Conservation (phyloP, 2,113 vertebrate species). For the Pipra filicauda region DNA sequence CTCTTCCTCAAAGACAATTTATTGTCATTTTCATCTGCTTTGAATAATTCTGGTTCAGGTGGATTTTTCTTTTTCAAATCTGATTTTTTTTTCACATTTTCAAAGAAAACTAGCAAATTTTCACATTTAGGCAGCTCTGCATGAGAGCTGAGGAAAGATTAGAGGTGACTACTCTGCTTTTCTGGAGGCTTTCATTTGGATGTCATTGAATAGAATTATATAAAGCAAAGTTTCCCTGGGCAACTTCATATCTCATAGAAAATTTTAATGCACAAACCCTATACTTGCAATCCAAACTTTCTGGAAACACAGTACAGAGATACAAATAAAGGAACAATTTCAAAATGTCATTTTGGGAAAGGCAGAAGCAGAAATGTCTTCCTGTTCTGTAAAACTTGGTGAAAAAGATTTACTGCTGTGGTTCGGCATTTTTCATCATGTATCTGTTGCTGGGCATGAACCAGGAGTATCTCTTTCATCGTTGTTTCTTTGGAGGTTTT, state of each 20-base stretch:
- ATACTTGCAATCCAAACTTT: not conserved
- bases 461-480: not conserved
- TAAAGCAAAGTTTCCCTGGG: not conserved
- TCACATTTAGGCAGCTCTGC: not conserved
- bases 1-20: not conserved
- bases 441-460: not conserved
- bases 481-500: not conserved
- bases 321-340: not conserved
- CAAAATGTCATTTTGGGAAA: not conserved
- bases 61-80: not conserved
- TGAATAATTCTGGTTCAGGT: not conserved
- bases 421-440: constrained; percentile 18
- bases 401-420: not conserved
- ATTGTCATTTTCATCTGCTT: not conserved
- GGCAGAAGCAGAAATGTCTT: not conserved
- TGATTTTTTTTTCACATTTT: not conserved
- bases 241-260: not conserved
- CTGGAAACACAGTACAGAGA: not conserved
- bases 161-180: not conserved
- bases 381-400: not conserved
- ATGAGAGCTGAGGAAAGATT: not conserved
- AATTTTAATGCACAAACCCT: not conserved
- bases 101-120: not conserved
- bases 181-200: not conserved
- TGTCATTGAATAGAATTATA: not conserved